Conservation (phyloP, 2,113 vertebrate genomes). For the Percopsis transmontana region DNA sequence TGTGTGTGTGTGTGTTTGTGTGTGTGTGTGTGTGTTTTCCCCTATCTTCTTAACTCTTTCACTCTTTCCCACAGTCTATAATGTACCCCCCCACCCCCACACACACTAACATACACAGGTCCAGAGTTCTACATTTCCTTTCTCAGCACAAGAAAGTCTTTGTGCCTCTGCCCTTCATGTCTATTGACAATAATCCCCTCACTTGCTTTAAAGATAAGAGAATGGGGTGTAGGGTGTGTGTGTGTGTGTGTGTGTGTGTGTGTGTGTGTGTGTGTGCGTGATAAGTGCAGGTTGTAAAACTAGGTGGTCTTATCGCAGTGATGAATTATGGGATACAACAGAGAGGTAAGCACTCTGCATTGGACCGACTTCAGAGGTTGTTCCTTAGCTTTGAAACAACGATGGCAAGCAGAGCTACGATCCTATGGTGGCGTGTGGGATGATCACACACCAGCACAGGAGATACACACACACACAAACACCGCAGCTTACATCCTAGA, state of each 20-base stretch:
- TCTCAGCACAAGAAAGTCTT: constrained; percentile 40
- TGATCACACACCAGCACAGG: neutral
- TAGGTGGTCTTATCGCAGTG: constrained; percentile 54
- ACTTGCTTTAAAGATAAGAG: constrained; percentile 61
- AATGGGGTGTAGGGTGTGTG: neutral
- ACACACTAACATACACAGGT: constrained; percentile 18
- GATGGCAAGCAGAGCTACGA: neutral
- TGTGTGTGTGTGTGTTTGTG: constrained; percentile 35
- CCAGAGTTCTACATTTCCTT: constrained; percentile 25
- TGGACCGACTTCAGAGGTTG: constrained; percentile 30
- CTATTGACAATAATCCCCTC: constrained; percentile 33
- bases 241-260: constrained; percentile 5
- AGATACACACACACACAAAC: constrained; percentile 15
- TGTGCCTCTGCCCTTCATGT: constrained; percentile 14
- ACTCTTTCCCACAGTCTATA: constrained; percentile 49
- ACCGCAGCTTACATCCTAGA: neutral
- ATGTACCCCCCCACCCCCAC: constrained; percentile 13
- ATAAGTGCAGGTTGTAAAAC: constrained; percentile 25
- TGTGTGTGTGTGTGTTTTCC: constrained; percentile 51
- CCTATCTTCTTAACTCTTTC: constrained; percentile 50
- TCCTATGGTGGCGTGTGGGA: constrained; percentile 11
- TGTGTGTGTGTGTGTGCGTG: constrained; percentile 6
- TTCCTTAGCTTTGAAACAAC: constrained; percentile 26
- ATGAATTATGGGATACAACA: constrained; percentile 47
- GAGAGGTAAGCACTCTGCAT: constrained; percentile 24